phyloP scores from a whole-genome alignment of 2,113 vertebrate genomes.

The Laticauda colubrina region DNA sequence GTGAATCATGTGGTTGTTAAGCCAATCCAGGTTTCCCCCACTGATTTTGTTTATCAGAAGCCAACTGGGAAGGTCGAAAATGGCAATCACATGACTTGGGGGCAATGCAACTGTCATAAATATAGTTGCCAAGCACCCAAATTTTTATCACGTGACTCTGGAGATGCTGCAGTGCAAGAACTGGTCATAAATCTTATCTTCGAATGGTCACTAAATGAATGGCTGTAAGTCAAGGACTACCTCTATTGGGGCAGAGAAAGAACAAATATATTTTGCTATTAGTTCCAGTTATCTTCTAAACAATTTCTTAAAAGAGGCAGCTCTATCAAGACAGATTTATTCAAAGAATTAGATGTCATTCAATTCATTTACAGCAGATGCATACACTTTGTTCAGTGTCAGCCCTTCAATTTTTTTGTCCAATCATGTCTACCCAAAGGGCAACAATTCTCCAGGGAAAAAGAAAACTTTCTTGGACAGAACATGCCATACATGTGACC shows the following conservation, averaged over 20 bases:
- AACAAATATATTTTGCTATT: constrained; percentile 41
- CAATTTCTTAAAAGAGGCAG: constrained; percentile 42
- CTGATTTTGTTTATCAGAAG: not conserved
- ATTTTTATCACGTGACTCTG: not conserved
- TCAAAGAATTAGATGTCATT: constrained; percentile 42
- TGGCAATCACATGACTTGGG: not conserved
- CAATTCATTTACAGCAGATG: not conserved
- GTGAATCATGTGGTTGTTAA: not conserved
- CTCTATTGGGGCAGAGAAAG: not conserved
- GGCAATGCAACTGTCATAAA: not conserved
- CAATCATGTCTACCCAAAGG: not conserved
- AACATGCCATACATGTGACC: not conserved
- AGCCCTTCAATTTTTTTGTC: not conserved
- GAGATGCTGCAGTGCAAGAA: not conserved
- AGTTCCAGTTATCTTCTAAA: constrained; percentile 55
- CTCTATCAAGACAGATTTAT: constrained; percentile 45
- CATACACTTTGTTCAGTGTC: not conserved
- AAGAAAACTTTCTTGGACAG: not conserved
- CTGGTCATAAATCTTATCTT: not conserved
- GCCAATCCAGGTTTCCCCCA: not conserved
- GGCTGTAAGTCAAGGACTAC: not conserved
- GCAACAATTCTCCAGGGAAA: not conserved
- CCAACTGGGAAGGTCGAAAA: not conserved
- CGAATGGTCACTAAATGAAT: not conserved
- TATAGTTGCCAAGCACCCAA: not conserved